phyloP scores from a whole-genome alignment of 1,140 invertebrate species.

The Polypedilum vanderplanki region DNA sequence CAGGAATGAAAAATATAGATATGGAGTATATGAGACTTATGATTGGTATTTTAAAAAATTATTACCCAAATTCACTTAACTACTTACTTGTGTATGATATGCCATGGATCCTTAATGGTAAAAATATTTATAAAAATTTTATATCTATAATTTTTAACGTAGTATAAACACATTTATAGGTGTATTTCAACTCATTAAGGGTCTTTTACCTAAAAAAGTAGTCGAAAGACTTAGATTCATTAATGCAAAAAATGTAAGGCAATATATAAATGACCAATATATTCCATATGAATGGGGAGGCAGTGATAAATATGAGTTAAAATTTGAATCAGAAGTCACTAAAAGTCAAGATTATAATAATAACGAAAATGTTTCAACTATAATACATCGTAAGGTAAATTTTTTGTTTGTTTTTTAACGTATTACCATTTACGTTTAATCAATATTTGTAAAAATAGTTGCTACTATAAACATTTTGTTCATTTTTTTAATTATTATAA shows the following conservation, averaged over 20 bases:
- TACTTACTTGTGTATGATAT: constrained; percentile 90
- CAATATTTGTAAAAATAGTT: too few species aligned
- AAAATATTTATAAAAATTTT: constrained; percentile 36
- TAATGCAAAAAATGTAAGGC: constrained; percentile 66
- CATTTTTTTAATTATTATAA: too few species aligned
- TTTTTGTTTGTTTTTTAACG: too few species aligned
- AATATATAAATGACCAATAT: constrained; percentile 68
- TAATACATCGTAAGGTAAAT: constrained; percentile 41
- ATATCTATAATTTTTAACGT: constrained; percentile 26
- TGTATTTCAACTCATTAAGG: constrained; percentile 88
- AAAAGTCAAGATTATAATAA: constrained; percentile 40
- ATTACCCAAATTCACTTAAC: constrained; percentile 85
- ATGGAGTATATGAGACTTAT: constrained; percentile 80
- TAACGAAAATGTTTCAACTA: constrained; percentile 29
- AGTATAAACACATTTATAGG: too few species aligned
- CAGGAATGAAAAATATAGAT: constrained; percentile 80
- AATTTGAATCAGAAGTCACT: constrained; percentile 53
- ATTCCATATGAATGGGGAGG: constrained; percentile 78
- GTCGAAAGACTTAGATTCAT: constrained; percentile 86
- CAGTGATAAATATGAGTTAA: constrained; percentile 64
- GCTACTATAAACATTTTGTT: too few species aligned
- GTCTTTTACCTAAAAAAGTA: constrained; percentile 78
- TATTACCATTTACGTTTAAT: too few species aligned
- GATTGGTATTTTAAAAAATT: constrained; percentile 78
- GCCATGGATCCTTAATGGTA: constrained; percentile 88